Evolutionary conservation across 2,888 invertebrate species (phyloP), one percentile per base, ranked within the genome.

Genomic region (Steinernema scapterisci): DNA sequence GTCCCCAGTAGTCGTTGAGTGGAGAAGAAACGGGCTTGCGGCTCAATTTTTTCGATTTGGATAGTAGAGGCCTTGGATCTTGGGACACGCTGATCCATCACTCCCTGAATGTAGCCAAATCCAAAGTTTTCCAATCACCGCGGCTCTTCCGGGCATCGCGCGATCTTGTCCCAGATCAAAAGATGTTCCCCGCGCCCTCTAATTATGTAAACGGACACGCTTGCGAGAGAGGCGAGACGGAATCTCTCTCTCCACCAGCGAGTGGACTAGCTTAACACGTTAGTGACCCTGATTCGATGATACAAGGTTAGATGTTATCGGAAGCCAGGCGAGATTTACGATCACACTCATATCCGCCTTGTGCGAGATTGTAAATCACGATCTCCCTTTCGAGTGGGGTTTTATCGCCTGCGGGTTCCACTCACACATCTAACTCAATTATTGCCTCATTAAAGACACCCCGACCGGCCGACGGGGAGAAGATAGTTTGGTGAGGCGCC

Each of bases 341-440:
- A 31, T 27, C 16, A n/a, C 63, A 63, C 63, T 63, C 63, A 63
- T 63, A 63, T 63, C 63, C 63, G 31, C 38, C 31, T 25, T 25
- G 27, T 63, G 63, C 11, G 27, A 63, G 63, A 63, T 63, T 63
- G 63, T 63, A 63, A 63, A 63, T 63, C 63, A 63, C 63, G 19
- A 9, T 31, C 27, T 5, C 25, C 16, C 54, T 9, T 54, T 25
- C 25, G 16, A 16, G 16, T 21, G 6, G 13, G 1, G 31, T 31
- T 63, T 63, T 38, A 63, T 63, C 63, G 63, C 63, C 63, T 16
- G 63, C 9, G 63, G 63, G 31, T 63, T 21, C 25, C 25, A 5
- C 27, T 21, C 63, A 31, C 63, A 63, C 63, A 63, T 63, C 63
- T 63, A 63, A 63, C 63, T 63, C 63, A 63, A 63, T 63, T 63